Evolutionary conservation across 2,113 vertebrate genomes (phyloP), one percentile per base, ranked within the genome.

Genomic region (Sterrhoptilus dennistouni): DNA sequence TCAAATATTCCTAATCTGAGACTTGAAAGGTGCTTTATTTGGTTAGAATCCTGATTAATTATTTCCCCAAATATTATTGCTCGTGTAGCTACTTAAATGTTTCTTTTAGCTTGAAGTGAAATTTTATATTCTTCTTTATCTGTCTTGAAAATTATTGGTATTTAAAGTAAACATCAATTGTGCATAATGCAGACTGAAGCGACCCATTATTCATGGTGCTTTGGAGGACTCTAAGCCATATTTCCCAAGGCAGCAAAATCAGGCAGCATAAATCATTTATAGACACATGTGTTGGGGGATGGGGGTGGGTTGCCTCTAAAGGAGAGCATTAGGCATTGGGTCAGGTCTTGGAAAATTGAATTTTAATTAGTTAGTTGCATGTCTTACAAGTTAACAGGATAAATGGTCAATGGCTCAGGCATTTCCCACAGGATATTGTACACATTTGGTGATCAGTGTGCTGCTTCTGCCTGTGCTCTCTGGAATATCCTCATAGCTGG

Each of bases 341-440:
- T 95, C 87, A 90, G 84, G 79, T 78, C 70, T 95, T 78, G 56
- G 86, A 92, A 90, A 97, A 93, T 79, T 91, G 88, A 94, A 88
- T 96, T 94, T 94, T 97, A 95, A 92, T 96, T 93, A 82, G 82
- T 87, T 94, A 53, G 79, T 86, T 93, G 50, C 47, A 40, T 93
- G 75, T 96, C 66, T 94, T 86, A 75, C 74, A 95, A 83, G 70
- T 87, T 92, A 92, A 87, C 60, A 91, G 82, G 74, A 57, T 86
- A 89, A 95, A 74, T 59, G 85, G 68, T 66, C 83, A 74, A 5
- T 94, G 93, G 61, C 68, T 84, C 47, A 14, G 66, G 61, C 64
- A 56, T 96, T 96, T 90, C 77, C 90, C 94, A 45, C 35, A 71
- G 85, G 91, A 45, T 83, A 11, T 77, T 89, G 63, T 80, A 21